phyloP scores from a whole-genome alignment of 2,113 vertebrate species.

The Phocoena phocoena region DNA sequence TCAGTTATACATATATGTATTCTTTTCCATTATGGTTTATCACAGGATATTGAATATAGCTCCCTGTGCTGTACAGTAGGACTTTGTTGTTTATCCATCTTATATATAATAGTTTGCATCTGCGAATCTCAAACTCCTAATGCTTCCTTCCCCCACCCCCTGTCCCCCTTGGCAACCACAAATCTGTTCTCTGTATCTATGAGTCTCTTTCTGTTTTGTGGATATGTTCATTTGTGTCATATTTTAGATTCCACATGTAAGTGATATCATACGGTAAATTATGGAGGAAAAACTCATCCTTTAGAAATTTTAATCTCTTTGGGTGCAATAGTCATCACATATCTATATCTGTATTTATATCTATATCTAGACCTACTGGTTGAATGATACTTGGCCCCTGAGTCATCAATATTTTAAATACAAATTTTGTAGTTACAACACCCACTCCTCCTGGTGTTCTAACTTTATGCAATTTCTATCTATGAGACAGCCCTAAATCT shows the following conservation, averaged over 20 bases:
- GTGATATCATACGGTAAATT: neutral
- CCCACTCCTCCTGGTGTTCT: neutral
- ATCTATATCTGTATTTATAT: neutral
- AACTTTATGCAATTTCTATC: conserved; percentile 36
- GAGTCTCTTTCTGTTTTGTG: neutral
- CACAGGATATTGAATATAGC: neutral
- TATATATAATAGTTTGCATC: neutral
- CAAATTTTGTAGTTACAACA: neutral
- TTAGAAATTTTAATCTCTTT: neutral
- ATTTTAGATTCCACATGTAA: neutral
- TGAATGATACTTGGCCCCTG: neutral
- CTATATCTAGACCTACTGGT: neutral
- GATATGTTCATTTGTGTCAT: neutral
- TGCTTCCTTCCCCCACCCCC: neutral
- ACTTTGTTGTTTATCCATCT: neutral
- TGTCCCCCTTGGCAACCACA: neutral
- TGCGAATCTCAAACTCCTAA: neutral
- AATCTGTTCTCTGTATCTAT: neutral
- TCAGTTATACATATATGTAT: neutral
- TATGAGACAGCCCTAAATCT: conserved; percentile 24
- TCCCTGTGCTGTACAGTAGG: neutral
- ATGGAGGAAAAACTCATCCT: neutral
- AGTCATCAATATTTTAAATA: conserved; percentile 39
- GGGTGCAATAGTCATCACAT: neutral
- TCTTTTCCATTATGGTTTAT: neutral